These are phyloP conservation scores for Cephus nigrinus DNA, from an alignment of 2,888 invertebrate species.

Conservation along the genomic window DNA sequence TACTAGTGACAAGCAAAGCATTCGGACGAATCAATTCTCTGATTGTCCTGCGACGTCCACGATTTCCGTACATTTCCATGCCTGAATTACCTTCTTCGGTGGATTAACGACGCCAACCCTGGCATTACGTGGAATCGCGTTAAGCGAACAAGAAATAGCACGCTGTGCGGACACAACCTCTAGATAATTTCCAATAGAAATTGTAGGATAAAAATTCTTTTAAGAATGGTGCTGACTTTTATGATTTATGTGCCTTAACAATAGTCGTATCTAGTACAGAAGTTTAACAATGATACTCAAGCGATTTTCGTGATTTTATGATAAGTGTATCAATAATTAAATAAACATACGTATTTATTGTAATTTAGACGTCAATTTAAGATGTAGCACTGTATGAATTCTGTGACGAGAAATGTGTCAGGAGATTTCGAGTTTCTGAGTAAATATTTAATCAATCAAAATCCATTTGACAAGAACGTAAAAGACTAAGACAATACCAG, in stretches of 20 bases:
- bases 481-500: neutral
- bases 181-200: neutral
- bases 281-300: neutral
- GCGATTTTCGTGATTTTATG: no score
- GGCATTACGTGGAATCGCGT: neutral
- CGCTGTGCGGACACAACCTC: neutral
- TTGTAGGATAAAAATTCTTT: neutral
- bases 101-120: neutral
- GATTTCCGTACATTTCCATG: neutral
- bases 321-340: no score
- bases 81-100: neutral
- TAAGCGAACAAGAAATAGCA: neutral
- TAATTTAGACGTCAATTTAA: no score
- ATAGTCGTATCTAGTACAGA: neutral
- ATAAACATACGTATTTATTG: no score
- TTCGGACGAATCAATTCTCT: neutral
- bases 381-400: no score
- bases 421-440: neutral
- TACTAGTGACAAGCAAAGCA: neutral
- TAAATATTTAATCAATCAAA: neutral
- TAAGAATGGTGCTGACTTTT: neutral
- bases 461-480: neutral
- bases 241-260: neutral
- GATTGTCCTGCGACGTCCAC: neutral
- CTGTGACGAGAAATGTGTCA: neutral